These are phyloP conservation scores for Ennomos fuscantarius DNA, from an alignment of 2,888 invertebrate genomes.

Conservation along the genomic window DNA sequence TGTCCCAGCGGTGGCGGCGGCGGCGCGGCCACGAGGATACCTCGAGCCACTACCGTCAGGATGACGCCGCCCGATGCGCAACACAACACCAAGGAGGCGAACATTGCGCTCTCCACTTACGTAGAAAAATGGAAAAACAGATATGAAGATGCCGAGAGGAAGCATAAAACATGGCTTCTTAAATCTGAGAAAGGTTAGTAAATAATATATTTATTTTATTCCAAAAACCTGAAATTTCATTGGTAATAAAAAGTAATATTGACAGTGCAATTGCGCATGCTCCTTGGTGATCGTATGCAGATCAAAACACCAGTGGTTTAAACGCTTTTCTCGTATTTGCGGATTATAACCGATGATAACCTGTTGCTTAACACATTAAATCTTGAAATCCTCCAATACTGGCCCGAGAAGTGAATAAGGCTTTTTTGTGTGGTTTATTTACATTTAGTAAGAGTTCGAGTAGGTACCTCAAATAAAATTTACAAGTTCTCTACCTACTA, in stretches of 20 bases:
- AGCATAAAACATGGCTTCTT: constrained; percentile 87
- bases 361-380: constrained; percentile 79
- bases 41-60: constrained; percentile 80
- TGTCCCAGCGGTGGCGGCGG: constrained; percentile 47
- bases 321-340: constrained; percentile 78
- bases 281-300: constrained; percentile 68
- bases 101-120: constrained; percentile 79
- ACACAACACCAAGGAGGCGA: constrained; percentile 77
- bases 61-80: constrained; percentile 82
- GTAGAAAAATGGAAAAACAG: constrained; percentile 88
- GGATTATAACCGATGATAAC: constrained; percentile 76
- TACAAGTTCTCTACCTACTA: too few relatives aligned
- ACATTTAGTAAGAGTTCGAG: not conserved
- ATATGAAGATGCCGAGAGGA: constrained; percentile 89
- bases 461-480: too few relatives aligned
- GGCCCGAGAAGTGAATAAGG: constrained; percentile 44
- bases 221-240: too few relatives aligned
- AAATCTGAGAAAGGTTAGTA: constrained; percentile 89
- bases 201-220: constrained; percentile 36
- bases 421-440: constrained; percentile 37
- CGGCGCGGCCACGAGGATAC: constrained; percentile 77
- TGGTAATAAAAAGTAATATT: constrained; percentile 18
- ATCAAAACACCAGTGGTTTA: constrained; percentile 66
- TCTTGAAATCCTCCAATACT: constrained; percentile 65
- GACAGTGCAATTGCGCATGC: constrained; percentile 71